phyloP scores from a whole-genome alignment of 2,797 vertebrate species.

The Orestias chungarensis region DNA sequence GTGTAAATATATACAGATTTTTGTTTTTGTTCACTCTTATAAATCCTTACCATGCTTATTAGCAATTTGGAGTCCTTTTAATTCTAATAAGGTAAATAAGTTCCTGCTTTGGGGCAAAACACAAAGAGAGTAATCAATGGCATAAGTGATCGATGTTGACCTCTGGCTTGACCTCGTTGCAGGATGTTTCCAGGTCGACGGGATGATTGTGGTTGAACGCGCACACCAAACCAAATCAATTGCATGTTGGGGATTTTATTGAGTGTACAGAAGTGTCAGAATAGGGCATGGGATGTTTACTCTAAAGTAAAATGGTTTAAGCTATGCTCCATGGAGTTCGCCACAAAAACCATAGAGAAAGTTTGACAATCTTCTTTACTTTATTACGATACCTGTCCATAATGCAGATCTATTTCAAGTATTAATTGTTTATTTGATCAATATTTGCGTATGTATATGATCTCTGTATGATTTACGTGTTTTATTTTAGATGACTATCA shows the following conservation, averaged over 20 bases:
- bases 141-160: conserved; percentile 5
- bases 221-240: conserved; percentile 16
- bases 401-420: not conserved
- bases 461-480: no score
- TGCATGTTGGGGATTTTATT: conserved; percentile 14
- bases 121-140: conserved; percentile 36
- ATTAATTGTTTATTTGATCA: not conserved
- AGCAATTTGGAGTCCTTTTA: conserved; percentile 7
- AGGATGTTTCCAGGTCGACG: not conserved
- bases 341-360: not conserved
- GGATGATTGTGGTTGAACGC: conserved; percentile 25
- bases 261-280: conserved; percentile 11
- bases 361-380: not conserved
- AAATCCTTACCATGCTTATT: not conserved
- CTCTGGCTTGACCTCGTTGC: conserved; percentile 1
- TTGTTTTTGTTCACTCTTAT: conserved; percentile 1
- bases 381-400: not conserved
- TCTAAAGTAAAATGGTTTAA: not conserved
- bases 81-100: conserved; percentile 33
- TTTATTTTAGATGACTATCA: no score
- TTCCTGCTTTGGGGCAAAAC: conserved; percentile 22
- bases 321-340: not conserved
- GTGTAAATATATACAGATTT: no score
- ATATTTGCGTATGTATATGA: no score
- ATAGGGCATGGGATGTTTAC: not conserved